Conservation (phyloP, 2,113 vertebrate species). For the Cettia cetti region DNA sequence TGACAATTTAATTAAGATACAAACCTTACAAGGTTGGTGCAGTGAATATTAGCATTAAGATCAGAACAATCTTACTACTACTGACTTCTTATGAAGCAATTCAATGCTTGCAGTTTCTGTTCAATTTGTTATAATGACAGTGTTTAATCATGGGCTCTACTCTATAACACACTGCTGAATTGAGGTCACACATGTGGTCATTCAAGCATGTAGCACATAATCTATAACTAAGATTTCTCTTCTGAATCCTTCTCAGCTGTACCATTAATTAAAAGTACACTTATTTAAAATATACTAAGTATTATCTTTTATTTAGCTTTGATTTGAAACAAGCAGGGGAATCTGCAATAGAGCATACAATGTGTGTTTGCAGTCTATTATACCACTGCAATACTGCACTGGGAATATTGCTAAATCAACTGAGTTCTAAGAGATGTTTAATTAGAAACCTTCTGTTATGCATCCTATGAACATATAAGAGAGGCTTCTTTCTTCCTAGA, state of each 20-base stretch:
- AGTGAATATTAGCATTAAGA: slow-evolving; percentile 70
- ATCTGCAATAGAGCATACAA: slow-evolving; percentile 3
- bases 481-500: neutral
- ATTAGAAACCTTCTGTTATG: slow-evolving; percentile 54
- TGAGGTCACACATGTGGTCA: slow-evolving; percentile 78
- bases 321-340: slow-evolving; percentile 23
- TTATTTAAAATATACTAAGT: slow-evolving; percentile 58
- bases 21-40: slow-evolving; percentile 57
- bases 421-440: slow-evolving; percentile 46
- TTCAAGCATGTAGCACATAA: slow-evolving; percentile 75
- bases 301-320: slow-evolving; percentile 53
- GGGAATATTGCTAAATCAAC: slow-evolving; percentile 40
- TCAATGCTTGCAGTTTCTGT: slow-evolving; percentile 73
- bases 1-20: slow-evolving; percentile 77
- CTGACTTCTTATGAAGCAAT: slow-evolving; percentile 74
- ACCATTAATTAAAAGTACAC: slow-evolving; percentile 70
- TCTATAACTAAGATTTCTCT: slow-evolving; percentile 74
- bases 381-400: neutral
- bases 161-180: slow-evolving; percentile 66
- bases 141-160: slow-evolving; percentile 72
- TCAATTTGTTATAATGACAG: slow-evolving; percentile 83
- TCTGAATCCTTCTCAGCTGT: slow-evolving; percentile 61
- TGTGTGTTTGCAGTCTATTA: neutral
- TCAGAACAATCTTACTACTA: slow-evolving; percentile 69
- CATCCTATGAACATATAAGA: slow-evolving; percentile 16